Evolutionary conservation across 53 echinoderm and acorn worm genomes (phyloP), one percentile per base, ranked within the genome.

Genomic region (Crossaster papposus): DNA sequence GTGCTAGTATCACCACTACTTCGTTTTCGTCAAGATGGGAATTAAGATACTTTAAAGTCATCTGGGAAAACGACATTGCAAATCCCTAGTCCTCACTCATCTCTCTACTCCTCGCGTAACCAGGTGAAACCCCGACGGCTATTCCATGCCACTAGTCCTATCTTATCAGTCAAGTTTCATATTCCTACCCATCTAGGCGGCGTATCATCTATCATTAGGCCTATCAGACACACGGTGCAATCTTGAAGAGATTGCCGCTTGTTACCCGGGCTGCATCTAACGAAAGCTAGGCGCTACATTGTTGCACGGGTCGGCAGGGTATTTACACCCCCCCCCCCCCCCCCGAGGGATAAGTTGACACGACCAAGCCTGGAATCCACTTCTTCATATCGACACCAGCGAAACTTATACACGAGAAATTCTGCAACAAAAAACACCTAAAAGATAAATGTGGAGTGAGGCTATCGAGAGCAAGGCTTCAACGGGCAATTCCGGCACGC

Each of bases 251-350:
- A 82, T 82, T 82, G 65, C 37, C 68, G 37, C 65, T 29, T 65
- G 34, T 64, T 36, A 64, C 38, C 68, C 64, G 68, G 30, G 64
- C 44, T 6, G 82, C 65, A 64, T 70, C 65, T n/a, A 82, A 44
- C 82, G 82, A 68, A 82, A 82, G 82, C 54, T 38, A 82, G 82
- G 82, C 82, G 82, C 82, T 82, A 82, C 82, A 65, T 82, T 65
- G 82, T 82, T 82, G 82, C 82, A 65, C 78, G 35, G 30, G 35
- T 36, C 22, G 24, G 68, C 68, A 4, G 24, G 28, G 68, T 68
- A 28, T 55, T 22, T 53, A 31, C 54, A 54, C 82, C 22, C 14
- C 22, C 24, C n/a, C 22, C 14, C 22, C 24, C n/a, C 23, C 18
- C 36, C 64, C 82, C 23, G 65, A 63, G 64, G 38, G 65, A 65